Conservation (phyloP, 2,797 vertebrate species). For the Muscicapa striata region DNA sequence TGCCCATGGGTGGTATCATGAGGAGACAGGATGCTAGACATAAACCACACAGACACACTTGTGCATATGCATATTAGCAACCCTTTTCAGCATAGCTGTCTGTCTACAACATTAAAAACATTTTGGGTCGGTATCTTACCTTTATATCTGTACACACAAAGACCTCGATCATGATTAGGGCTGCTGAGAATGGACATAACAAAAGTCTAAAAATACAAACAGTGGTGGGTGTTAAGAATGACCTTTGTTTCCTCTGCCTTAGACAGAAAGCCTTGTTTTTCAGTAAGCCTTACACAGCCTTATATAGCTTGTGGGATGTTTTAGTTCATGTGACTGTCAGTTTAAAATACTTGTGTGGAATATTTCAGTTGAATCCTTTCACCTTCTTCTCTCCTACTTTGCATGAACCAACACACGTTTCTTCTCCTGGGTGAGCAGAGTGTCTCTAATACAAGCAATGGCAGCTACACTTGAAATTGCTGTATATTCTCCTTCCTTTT, state of each 20-base stretch:
- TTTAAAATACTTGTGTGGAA: slow-evolving; percentile 27
- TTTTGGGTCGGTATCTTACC: not conserved
- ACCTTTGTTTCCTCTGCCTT: slow-evolving; percentile 42
- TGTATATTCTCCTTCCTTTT: not conserved
- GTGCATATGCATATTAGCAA: not conserved
- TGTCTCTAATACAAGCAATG: not conserved
- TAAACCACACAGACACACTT: not conserved
- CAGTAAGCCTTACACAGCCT: not conserved
- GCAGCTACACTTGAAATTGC: not conserved
- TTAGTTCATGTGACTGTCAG: slow-evolving; percentile 20
- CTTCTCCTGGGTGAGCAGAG: not conserved
- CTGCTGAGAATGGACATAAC: not conserved
- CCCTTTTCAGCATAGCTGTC: not conserved
- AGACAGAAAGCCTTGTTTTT: slow-evolving; percentile 24
- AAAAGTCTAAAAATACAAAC: slow-evolving; percentile 1
- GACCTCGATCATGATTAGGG: not conserved
- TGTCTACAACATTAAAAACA: not conserved
- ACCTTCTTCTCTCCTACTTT: not conserved
- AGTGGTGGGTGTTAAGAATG: not conserved
- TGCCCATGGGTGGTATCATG: accelerated
- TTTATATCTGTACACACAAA: not conserved
- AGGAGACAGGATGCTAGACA: not conserved
- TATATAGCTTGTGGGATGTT: slow-evolving; percentile 13
- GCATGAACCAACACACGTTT: not conserved
- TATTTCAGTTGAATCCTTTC: slow-evolving; percentile 14